phyloP scores from a whole-genome alignment of 2,888 invertebrate species.

The Hydrotaea diabolus region DNA sequence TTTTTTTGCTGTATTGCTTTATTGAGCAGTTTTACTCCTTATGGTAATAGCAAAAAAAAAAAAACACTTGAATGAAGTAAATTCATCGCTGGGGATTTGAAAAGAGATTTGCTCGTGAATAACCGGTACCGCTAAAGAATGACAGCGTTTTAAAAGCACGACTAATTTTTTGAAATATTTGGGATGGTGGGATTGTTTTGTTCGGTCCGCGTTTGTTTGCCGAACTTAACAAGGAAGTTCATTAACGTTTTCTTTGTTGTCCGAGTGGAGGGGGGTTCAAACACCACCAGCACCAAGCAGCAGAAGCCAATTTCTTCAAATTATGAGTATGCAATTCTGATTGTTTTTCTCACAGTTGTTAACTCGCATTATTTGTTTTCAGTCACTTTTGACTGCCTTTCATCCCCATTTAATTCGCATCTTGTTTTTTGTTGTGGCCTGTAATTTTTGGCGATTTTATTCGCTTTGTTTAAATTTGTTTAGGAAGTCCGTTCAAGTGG shows the following conservation, averaged over 20 bases:
- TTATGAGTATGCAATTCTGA: constrained; percentile 36
- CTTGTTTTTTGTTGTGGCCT: too few relatives aligned
- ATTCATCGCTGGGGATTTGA: background rate
- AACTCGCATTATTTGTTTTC: background rate
- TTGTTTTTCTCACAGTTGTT: background rate
- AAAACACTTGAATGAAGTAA: background rate
- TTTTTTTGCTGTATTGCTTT: too few relatives aligned
- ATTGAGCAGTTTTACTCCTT: background rate
- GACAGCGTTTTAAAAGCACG: background rate
- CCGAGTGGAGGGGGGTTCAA: too few relatives aligned
- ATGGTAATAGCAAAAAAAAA: background rate
- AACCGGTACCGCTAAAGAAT: constrained; percentile 9
- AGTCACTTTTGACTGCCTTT: background rate
- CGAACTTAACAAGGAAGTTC: constrained; percentile 46
- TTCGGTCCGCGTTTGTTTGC: too few relatives aligned
- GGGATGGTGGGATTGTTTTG: background rate
- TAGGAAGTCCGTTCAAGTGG: background rate
- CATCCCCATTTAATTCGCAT: background rate
- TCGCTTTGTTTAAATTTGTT: background rate
- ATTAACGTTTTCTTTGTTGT: constrained; percentile 4
- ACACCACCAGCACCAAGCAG: background rate
- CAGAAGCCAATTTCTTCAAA: background rate
- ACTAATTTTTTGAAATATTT: background rate
- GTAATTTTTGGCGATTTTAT: background rate
- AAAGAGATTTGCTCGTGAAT: background rate